Base-by-base conservation (phyloP, 2,888 invertebrate genomes). In the Phania funesta region DNA sequence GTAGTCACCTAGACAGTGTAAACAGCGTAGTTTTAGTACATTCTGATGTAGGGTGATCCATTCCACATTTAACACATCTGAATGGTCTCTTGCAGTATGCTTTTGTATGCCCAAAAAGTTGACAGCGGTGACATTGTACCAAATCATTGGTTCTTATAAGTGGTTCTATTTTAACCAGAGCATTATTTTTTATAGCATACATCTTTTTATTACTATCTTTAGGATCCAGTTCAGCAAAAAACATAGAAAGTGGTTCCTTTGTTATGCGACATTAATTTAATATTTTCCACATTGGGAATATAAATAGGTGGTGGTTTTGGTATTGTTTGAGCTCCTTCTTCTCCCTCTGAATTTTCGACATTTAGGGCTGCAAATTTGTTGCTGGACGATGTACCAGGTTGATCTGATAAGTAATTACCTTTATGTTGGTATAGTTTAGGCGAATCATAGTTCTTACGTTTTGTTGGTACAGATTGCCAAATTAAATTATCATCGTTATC, bases 381-480 rank as follows among this genome's bases (percentile, higher is more conserved):
- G 20, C 35, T 56, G 35, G 56, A 56, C 3, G 56, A 56, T 35
- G 35, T 56, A 35, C 56, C 13, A 11, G 56, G 35, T 26, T 50
- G 50, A 11, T 50, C 4, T 13, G 13, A 35, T 35, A 35, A 9
- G n/a, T 56, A 20, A 18, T 1, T 18, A 11, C 13, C 8, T n/a
- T 41, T 60, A 13, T 41, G 32, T 44, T n/a, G 24, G 9, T 60
- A 11, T 60, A 16, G 3, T 7, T 38, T 24, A 13, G 41, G 38
- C 9, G 60, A 41, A 6, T 41, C 26, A n/a, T 2, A 41, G 3
- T 13, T 22, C 20, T 44, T 60, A 16, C 60, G 44, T 24, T 60
- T 60, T 11, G 24, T 60, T 60, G 41, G 38, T 60, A 60, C 60
- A 41, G 13, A 13, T 41, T 60, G 60, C 44, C 60, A 44, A 26